A percentile compares a stretch with the other conserved stretches of the same genome.
These are phyloP conservation scores for Luscinia luscinia DNA, from an alignment of 2,797 vertebrate genomes.

Conservation along the genomic window DNA sequence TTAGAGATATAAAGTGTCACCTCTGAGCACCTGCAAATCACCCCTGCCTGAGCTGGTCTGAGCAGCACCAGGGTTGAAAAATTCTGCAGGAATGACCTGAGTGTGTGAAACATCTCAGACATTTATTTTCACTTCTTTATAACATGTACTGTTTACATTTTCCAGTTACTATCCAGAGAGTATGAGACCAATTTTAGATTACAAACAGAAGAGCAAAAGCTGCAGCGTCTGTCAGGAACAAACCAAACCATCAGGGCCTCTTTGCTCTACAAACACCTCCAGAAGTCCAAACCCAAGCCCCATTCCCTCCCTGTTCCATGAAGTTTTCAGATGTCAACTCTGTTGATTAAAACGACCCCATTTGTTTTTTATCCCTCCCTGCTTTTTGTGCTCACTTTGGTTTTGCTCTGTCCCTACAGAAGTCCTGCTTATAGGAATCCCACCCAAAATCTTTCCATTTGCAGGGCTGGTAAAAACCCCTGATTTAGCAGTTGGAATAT, in stretches of 20 bases:
- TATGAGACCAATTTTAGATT: background rate
- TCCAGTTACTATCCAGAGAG: background rate
- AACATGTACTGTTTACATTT: fast-evolving
- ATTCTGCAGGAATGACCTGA: background rate
- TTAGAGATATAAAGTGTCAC: background rate
- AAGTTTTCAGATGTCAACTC: background rate
- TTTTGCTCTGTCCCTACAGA: background rate
- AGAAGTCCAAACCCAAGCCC: background rate
- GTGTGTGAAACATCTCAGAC: background rate
- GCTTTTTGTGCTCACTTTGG: background rate
- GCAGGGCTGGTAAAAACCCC: background rate
- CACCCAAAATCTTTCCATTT: fast-evolving
- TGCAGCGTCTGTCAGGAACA: background rate
- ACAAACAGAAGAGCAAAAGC: background rate
- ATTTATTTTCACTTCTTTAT: background rate
- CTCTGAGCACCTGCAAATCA: background rate
- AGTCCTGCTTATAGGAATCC: background rate
- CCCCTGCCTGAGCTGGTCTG: background rate
- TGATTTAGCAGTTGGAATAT: background rate
- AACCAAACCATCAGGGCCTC: background rate
- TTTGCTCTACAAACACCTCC: background rate
- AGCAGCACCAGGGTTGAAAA: background rate
- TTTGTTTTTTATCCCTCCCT: background rate
- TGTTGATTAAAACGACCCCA: background rate
- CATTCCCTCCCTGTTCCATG: background rate